phyloP scores from a whole-genome alignment of 2,113 vertebrate species.

The Ramphastos sulfuratus region DNA sequence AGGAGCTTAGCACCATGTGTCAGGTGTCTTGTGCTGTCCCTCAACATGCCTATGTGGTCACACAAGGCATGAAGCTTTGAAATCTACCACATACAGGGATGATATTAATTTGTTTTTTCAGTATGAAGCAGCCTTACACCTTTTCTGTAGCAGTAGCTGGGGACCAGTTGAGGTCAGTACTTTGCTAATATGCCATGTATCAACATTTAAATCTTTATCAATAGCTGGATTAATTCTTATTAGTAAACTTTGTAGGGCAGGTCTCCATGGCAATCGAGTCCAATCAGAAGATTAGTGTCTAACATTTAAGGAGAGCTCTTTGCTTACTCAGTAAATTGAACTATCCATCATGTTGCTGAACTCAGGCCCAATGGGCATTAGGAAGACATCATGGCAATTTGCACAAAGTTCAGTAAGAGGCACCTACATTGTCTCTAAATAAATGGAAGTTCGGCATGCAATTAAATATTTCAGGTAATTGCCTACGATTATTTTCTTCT shows the following conservation, averaged over 20 bases:
- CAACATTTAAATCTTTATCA: slow-evolving; percentile 11
- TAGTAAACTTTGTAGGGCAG: not conserved
- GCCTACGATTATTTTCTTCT: not conserved
- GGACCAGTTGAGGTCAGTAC: not conserved
- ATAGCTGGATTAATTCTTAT: slow-evolving; percentile 13
- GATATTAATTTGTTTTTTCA: not conserved
- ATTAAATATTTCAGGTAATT: not conserved
- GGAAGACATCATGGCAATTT: not conserved
- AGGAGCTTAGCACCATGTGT: too few species aligned
- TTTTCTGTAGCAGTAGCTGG: not conserved
- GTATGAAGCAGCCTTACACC: not conserved
- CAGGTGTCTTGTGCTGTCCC: too few species aligned
- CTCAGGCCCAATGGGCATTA: not conserved
- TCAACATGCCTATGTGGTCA: too few species aligned
- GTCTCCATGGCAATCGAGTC: not conserved
- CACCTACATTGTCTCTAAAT: not conserved
- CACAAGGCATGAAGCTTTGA: too few species aligned
- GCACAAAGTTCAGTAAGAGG: not conserved
- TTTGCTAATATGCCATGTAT: not conserved
- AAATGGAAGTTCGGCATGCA: not conserved
- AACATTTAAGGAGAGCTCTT: not conserved
- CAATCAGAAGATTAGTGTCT: slow-evolving; percentile 36
- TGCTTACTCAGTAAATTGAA: slow-evolving; percentile 29
- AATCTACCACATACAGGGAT: too few species aligned
- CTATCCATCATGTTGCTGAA: not conserved